These are phyloP conservation scores for Excalfactoria chinensis DNA, from an alignment of 2,113 vertebrate genomes.

Conservation along the genomic window DNA sequence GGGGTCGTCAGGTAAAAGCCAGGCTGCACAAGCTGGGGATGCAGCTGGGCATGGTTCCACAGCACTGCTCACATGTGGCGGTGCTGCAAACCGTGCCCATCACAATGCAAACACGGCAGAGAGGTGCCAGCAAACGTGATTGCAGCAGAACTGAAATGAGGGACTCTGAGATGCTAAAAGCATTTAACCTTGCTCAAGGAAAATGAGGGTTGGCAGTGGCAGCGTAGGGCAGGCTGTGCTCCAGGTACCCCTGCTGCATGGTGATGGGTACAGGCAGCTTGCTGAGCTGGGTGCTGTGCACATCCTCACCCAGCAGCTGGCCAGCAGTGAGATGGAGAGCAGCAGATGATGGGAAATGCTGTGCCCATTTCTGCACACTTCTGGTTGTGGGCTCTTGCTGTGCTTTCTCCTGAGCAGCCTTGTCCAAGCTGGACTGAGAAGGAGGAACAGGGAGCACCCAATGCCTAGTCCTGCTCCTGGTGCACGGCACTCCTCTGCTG, in stretches of 20 bases:
- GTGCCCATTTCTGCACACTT: accelerated
- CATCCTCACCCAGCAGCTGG: background rate
- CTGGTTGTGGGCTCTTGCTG: accelerated
- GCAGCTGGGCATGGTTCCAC: background rate
- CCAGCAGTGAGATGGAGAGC: background rate
- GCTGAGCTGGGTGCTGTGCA: background rate
- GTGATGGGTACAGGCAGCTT: background rate
- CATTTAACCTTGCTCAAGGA: background rate
- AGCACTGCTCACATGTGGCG: background rate
- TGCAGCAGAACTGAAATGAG: background rate
- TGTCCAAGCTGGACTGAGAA: background rate
- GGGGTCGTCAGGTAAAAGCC: background rate
- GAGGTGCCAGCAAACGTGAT: accelerated
- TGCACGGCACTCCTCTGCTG: background rate
- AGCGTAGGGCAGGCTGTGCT: background rate
- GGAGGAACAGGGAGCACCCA: accelerated
- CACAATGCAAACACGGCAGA: background rate
- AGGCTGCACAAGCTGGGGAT: background rate
- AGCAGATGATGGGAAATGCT: background rate
- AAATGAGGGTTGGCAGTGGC: background rate
- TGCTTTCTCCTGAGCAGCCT: background rate
- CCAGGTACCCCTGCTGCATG: background rate
- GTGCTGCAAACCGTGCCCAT: background rate
- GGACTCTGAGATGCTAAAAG: background rate
- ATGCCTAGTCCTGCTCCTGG: accelerated